Evolutionary conservation across 2,888 invertebrate species (phyloP), one percentile per base, ranked within the genome.

Genomic region (Chironomus riparius): DNA sequence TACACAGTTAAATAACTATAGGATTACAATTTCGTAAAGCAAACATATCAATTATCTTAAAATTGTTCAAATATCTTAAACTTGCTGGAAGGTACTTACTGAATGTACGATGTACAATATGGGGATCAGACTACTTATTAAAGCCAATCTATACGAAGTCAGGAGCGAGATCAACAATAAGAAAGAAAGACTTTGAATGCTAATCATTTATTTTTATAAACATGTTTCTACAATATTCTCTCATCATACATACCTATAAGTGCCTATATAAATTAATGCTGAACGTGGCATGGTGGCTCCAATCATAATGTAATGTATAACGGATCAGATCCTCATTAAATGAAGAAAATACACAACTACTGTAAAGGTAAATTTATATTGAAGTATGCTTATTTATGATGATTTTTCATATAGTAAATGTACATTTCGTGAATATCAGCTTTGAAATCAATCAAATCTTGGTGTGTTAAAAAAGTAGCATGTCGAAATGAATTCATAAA

Each of bases 1-100:
- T 50, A 4, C n/a, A 50, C 50, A 50, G 50, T 10, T 18, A n/a
- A 56, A 18, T 18, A 56, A 38, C 38, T 38, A 38, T 38, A 38
- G 38, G 38, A 38, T 38, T 38, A 38, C 18, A 12, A 15, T 18
- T 56, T 56, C 15, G 7, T 15, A 56, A 56, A 56, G 56, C 65
- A 65, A 65, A 65, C 65, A 65, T 65, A 65, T 65, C 65, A 65
- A 65, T 65, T 65, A 65, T 65, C 22, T 38, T 10, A 38, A 38
- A 38, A 38, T 38, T 38, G 38, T 38, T 38, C 38, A 38, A 38
- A 38, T 38, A 22, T 65, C 65, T 13, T 4, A 65, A 65, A 21
- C 10, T 21, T 2, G 22, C 21, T 13, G 12, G 22, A 65, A 62
- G 18, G 24, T 21, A 65, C 65, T 24, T 24, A n/a, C 24, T 13